Conservation (phyloP, 2,797 vertebrate genomes). For the Tenualosa ilisha region DNA sequence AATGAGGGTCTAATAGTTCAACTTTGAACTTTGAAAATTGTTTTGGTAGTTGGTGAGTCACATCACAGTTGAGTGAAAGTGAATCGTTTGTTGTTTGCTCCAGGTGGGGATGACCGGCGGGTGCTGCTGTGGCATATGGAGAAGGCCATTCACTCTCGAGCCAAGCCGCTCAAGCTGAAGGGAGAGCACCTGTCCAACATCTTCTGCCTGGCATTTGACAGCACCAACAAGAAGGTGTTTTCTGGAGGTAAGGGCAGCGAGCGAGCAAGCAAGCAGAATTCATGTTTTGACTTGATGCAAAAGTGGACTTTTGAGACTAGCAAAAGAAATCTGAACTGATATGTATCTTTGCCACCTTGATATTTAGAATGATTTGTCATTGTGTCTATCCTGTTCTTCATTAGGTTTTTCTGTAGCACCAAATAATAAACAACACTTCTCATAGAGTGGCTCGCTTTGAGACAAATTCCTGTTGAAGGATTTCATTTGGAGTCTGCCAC, state of each 20-base stretch:
- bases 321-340: background rate
- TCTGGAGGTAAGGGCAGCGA: constrained; percentile 85
- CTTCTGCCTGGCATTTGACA: constrained; percentile 98
- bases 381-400: background rate
- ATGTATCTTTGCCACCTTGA: background rate
- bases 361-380: background rate
- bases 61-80: background rate
- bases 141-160: constrained; percentile 87
- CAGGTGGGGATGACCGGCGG: constrained; percentile 95
- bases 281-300: background rate
- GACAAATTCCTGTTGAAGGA: background rate
- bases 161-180: constrained; percentile 93
- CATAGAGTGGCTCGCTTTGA: background rate
- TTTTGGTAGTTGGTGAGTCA: background rate
- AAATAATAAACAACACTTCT: background rate
- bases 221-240: constrained; percentile 93
- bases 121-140: constrained; percentile 99
- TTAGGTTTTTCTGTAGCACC: background rate
- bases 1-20: background rate
- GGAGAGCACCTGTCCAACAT: constrained; percentile 98
- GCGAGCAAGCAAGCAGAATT: background rate
- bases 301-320: background rate
- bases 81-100: constrained; percentile 31
- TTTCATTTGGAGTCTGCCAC: background rate
- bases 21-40: background rate